phyloP scores from a whole-genome alignment of 2,888 invertebrate genomes.

The Melinaea marsaeus region DNA sequence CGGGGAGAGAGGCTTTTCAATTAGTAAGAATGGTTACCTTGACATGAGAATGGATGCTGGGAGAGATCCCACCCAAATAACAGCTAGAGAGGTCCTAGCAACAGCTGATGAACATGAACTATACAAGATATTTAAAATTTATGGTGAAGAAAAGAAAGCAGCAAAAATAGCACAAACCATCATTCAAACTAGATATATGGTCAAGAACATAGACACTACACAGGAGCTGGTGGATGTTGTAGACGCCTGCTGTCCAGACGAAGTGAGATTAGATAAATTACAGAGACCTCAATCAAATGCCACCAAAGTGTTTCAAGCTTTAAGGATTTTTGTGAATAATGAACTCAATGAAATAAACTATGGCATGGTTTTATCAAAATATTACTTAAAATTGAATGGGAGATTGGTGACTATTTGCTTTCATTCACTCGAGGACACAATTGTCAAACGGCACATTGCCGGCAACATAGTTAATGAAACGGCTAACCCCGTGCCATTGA shows the following conservation, averaged over 20 bases:
- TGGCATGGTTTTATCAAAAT: slow-evolving; percentile 87
- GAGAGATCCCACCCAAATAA: slow-evolving; percentile 83
- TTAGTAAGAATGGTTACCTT: slow-evolving; percentile 90
- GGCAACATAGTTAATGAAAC: slow-evolving; percentile 86
- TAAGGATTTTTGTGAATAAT: slow-evolving; percentile 97
- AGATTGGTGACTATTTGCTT: slow-evolving; percentile 90
- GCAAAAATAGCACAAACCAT: slow-evolving; percentile 92
- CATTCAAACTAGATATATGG: slow-evolving; percentile 87
- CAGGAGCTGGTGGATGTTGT: slow-evolving; percentile 88
- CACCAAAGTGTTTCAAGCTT: slow-evolving; percentile 94
- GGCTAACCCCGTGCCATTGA: slow-evolving; percentile 84
- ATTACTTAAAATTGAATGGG: slow-evolving; percentile 87
- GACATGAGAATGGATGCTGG: slow-evolving; percentile 97
- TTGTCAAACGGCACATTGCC: slow-evolving; percentile 92
- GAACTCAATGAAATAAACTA: slow-evolving; percentile 97
- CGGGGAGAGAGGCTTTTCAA: slow-evolving; percentile 89
- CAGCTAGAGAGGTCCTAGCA: slow-evolving; percentile 92
- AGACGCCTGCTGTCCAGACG: slow-evolving; percentile 78
- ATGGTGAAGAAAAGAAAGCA: slow-evolving; percentile 94
- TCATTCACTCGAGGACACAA: slow-evolving; percentile 95
- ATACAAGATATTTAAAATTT: slow-evolving; percentile 89
- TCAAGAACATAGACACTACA: slow-evolving; percentile 88
- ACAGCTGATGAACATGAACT: slow-evolving; percentile 87
- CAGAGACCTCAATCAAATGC: slow-evolving; percentile 88
- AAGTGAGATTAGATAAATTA: slow-evolving; percentile 82